A percentile compares a stretch with the other conserved stretches of the same genome.
These are phyloP conservation scores for Zoroaster sp. DNA, from an alignment of 53 echinoderm and acorn worm species.

Conservation along the genomic window DNA sequence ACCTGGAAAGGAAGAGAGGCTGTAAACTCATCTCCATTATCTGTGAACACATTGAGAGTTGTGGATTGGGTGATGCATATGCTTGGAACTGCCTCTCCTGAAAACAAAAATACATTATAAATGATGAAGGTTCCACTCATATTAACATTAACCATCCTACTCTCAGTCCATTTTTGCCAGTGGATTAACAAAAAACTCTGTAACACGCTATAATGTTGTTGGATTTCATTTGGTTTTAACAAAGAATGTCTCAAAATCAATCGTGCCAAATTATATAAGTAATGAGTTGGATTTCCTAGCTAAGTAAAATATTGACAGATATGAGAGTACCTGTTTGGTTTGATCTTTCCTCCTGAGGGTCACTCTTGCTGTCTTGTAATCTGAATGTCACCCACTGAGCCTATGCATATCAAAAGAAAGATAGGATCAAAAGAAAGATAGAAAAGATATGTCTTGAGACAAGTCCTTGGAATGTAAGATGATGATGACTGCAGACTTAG, in stretches of 20 bases:
- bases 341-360: slow-evolving; percentile 24
- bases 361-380: slow-evolving; percentile 37
- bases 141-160: not conserved
- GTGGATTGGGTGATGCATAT: slow-evolving; percentile 77
- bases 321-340: slow-evolving; percentile 2
- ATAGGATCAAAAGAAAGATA: too few species aligned
- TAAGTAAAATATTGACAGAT: too few species aligned
- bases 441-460: not conserved
- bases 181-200: not conserved
- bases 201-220: too few species aligned
- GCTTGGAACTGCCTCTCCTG: slow-evolving; percentile 72
- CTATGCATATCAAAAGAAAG: too few species aligned
- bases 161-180: too few species aligned
- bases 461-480: not conserved
- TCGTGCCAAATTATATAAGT: too few species aligned
- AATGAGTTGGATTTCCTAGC: too few species aligned
- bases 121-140: too few species aligned
- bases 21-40: slow-evolving; percentile 81
- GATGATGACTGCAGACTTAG: not conserved
- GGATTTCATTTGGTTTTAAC: too few species aligned
- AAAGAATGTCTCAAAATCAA: too few species aligned
- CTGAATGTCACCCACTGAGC: slow-evolving; percentile 63
- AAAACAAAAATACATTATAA: not conserved
- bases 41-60: slow-evolving; percentile 72
- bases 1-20: slow-evolving; percentile 92